These are phyloP conservation scores for Steinernema hermaphroditum DNA, from an alignment of 2,888 invertebrate species.

Conservation along the genomic window DNA sequence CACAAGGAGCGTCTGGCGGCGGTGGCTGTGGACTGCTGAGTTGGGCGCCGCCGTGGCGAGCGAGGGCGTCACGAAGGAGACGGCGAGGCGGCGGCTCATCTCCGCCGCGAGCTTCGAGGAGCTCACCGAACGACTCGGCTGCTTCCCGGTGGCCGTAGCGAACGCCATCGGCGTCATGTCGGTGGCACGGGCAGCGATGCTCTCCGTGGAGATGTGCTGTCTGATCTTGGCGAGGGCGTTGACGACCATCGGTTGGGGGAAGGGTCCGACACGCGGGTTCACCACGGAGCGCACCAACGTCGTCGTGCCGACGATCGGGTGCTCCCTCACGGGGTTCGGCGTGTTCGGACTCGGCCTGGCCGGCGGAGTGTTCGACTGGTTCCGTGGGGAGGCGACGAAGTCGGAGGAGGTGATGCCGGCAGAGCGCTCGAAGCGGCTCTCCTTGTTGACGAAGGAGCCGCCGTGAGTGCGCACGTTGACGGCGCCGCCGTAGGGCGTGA, in stretches of 20 bases:
- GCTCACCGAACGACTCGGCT: conserved; percentile 30
- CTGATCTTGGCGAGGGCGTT: conserved; percentile 76
- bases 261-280: conserved; percentile 88
- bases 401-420: conserved; percentile 76
- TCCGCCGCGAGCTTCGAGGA: conserved; percentile 36
- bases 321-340: conserved; percentile 42
- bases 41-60: conserved; percentile 12
- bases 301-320: conserved; percentile 39
- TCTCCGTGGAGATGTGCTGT: conserved; percentile 55
- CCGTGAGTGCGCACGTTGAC: conserved; percentile 90
- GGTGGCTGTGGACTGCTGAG: conserved; percentile 68
- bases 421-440: conserved; percentile 81
- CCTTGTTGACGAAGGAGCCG: conserved; percentile 87
- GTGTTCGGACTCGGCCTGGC: conserved; percentile 18
- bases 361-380: conserved; percentile 30
- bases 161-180: conserved; percentile 57
- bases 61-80: conserved; percentile 36
- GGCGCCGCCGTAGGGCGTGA: conserved; percentile 83
- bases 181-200: conserved; percentile 60
- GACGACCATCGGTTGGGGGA: conserved; percentile 81
- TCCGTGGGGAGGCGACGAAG: conserved; percentile 38
- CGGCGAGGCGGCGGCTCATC: conserved; percentile 35
- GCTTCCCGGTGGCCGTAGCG: conserved; percentile 41
- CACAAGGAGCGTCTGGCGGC: conserved; percentile 75
- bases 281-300: conserved; percentile 54